Conservation (phyloP, 2,113 vertebrate genomes). For the Caracal caracal region DNA sequence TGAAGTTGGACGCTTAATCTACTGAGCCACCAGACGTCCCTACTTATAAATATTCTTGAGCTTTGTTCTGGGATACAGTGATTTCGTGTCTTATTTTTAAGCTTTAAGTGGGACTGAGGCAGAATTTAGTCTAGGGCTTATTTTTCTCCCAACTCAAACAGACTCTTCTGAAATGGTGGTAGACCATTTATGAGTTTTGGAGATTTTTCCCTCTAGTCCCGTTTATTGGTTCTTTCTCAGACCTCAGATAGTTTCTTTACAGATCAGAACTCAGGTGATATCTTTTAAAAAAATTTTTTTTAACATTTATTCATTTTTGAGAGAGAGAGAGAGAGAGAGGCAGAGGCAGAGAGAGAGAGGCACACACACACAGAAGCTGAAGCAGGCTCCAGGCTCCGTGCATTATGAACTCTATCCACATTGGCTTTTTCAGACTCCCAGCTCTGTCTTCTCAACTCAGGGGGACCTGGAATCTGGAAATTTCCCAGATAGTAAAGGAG, state of each 20-base stretch:
- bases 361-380: too few relatives aligned
- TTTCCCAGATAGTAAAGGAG: neutral
- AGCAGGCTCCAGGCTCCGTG: too few relatives aligned
- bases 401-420: neutral
- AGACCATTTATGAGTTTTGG: neutral
- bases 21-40: too few relatives aligned
- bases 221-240: neutral
- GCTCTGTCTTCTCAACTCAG: neutral
- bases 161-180: neutral
- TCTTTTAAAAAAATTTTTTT: too few relatives aligned
- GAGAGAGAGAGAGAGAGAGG: too few relatives aligned
- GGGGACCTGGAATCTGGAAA: neutral
- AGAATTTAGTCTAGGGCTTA: neutral
- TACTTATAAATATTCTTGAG: neutral
- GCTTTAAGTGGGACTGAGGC: neutral
- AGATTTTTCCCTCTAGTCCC: neutral
- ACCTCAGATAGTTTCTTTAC: neutral
- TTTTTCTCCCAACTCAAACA: constrained; percentile 37
- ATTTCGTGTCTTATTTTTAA: constrained; percentile 13
- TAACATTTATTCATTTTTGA: too few relatives aligned
- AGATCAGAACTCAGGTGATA: neutral
- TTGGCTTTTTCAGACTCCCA: neutral
- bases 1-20: too few relatives aligned
- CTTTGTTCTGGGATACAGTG: neutral
- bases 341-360: too few relatives aligned